Evolutionary conservation across 2,113 vertebrate genomes (phyloP).

Genomic region (Vanacampus margaritifer): DNA sequence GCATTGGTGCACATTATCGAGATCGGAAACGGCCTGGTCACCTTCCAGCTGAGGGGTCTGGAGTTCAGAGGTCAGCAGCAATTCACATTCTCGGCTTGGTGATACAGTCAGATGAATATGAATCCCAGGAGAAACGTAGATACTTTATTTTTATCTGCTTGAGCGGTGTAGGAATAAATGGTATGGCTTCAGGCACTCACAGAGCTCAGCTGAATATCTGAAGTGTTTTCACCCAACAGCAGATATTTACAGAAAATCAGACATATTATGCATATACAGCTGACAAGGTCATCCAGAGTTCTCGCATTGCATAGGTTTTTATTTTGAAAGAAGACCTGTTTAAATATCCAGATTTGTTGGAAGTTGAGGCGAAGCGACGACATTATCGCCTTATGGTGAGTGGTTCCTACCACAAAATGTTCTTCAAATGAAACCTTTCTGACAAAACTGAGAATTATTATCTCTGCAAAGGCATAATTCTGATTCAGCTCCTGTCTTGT

Average conservation of each 20-base stretch:
- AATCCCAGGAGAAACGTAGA: not conserved
- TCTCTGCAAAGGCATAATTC: not conserved
- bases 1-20: conserved; percentile 89
- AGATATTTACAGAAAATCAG: not conserved
- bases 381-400: no score
- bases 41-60: conserved; percentile 88
- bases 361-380: no score
- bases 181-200: not conserved
- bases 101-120: no score
- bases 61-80: conserved; percentile 83
- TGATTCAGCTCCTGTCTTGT: not conserved
- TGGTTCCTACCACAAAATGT: no score
- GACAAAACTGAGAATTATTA: not conserved
- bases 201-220: not conserved
- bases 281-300: not conserved
- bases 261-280: not conserved
- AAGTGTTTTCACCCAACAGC: conserved; percentile 5
- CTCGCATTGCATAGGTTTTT: not conserved
- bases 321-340: not conserved
- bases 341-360: conserved; percentile 2
- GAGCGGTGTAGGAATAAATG: not conserved
- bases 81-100: not conserved
- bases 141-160: not conserved
- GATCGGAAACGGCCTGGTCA: conserved; percentile 87
- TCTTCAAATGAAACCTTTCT: not conserved